phyloP scores from a whole-genome alignment of 1,140 invertebrate genomes.

The Globodera ellingtonae region DNA sequence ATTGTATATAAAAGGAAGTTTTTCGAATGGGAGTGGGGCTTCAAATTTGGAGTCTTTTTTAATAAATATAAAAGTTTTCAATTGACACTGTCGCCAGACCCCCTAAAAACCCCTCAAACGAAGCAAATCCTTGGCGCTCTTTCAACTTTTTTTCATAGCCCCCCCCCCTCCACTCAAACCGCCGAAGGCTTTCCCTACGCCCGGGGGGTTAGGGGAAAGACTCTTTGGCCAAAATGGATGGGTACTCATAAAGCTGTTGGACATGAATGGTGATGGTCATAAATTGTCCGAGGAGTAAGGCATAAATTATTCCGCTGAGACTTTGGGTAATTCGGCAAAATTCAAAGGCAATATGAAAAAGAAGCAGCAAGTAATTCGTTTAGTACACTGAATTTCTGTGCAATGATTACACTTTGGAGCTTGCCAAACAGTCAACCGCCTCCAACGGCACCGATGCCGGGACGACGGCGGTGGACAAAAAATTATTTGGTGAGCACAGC shows the following conservation, averaged over 20 bases:
- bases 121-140: background rate
- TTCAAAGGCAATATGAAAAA: background rate
- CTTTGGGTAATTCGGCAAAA: background rate
- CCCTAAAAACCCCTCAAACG: background rate
- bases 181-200: too few species aligned
- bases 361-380: background rate
- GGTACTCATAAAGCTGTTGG: background rate
- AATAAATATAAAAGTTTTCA: too few species aligned
- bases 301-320: background rate
- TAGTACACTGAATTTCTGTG: conserved; percentile 41
- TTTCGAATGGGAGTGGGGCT: too few species aligned
- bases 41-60: too few species aligned
- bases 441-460: conserved; percentile 4
- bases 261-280: conserved; percentile 2
- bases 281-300: background rate
- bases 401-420: conserved; percentile 30
- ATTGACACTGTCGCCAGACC: too few species aligned
- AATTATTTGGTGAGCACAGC: conserved; percentile 26
- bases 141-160: too few species aligned
- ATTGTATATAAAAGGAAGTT: too few species aligned
- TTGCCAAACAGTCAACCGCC: conserved; percentile 10
- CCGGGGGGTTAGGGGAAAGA: background rate
- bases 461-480: background rate
- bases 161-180: too few species aligned
- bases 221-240: background rate